Evolutionary conservation across 1,140 invertebrate species (phyloP).

Genomic region (Hermetia illucens): DNA sequence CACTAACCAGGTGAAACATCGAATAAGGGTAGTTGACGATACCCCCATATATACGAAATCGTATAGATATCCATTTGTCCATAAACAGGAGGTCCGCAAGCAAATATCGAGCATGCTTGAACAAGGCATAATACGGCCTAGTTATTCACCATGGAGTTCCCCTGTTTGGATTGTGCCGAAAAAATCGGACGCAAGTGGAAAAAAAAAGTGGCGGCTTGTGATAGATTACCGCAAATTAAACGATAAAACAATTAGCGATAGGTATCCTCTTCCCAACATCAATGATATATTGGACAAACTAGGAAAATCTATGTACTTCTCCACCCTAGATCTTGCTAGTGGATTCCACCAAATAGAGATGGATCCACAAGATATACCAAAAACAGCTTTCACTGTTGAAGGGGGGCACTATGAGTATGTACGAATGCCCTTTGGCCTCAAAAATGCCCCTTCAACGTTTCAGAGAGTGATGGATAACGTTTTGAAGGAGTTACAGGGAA

Average conservation of each 20-base stretch:
- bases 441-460: too few species aligned
- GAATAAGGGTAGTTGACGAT: conserved; percentile 9
- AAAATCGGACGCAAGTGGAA: too few species aligned
- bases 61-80: conserved; percentile 15
- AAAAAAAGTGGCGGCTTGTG: too few species aligned
- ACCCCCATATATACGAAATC: conserved; percentile 12
- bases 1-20: conserved; percentile 14
- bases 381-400: too few species aligned
- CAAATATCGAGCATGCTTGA: conserved; percentile 5
- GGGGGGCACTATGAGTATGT: too few species aligned
- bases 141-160: too few species aligned
- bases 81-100: conserved; percentile 13
- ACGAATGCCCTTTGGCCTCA: too few species aligned
- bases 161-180: too few species aligned
- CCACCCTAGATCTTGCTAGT: conserved; percentile 25
- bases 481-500: neutral
- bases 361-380: conserved; percentile 18
- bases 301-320: conserved; percentile 18
- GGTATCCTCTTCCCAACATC: conserved; percentile 33
- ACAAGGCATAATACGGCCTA: conserved; percentile 4
- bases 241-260: conserved; percentile 12
- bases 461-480: too few species aligned
- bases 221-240: conserved; percentile 17
- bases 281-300: conserved; percentile 25
- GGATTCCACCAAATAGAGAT: conserved; percentile 37